Evolutionary conservation across 2,888 invertebrate genomes (phyloP).

Genomic region (Agriopis leucophaearia): DNA sequence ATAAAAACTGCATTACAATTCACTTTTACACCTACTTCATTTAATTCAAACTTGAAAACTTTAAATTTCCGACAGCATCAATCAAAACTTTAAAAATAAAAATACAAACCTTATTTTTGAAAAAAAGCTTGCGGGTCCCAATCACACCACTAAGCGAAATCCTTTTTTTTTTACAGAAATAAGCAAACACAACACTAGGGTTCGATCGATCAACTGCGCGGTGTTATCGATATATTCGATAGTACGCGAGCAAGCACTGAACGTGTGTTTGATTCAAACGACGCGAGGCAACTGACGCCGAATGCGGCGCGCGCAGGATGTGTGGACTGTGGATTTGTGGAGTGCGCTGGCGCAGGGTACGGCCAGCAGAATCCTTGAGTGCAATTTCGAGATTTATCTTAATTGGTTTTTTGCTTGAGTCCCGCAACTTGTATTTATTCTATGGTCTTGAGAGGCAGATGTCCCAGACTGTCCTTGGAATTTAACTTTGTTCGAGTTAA

Average conservation of each 20-base stretch:
- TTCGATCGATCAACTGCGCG: conserved; percentile 53
- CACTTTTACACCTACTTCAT: conserved; percentile 10
- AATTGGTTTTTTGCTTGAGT: conserved; percentile 46
- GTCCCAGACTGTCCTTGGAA: conserved; percentile 39
- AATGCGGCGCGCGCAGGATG: conserved; percentile 47
- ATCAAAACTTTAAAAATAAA: conserved; percentile 40
- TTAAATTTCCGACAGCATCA: conserved; percentile 38
- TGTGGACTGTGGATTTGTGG: conserved; percentile 46
- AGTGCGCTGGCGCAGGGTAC: conserved; percentile 63
- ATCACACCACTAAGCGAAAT: conserved; percentile 62
- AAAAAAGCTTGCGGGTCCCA: conserved; percentile 67
- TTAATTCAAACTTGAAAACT: conserved; percentile 14
- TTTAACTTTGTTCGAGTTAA: conserved; percentile 1
- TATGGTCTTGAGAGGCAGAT: conserved; percentile 23
- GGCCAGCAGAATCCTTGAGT: conserved; percentile 55
- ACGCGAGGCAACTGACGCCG: conserved; percentile 62
- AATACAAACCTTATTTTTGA: conserved; percentile 60
- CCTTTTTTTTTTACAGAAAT: conserved; percentile 53
- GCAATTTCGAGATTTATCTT: conserved; percentile 77
- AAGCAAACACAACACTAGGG: conserved; percentile 64
- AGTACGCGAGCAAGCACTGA: conserved; percentile 51
- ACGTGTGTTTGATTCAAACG: conserved; percentile 51
- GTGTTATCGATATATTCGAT: conserved; percentile 60
- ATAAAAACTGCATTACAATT: conserved; percentile 34
- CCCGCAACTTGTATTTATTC: conserved; percentile 15